Evolutionary conservation across 2,888 invertebrate genomes (phyloP), one percentile per base, ranked within the genome.

Genomic region (Phalangium opilio): DNA sequence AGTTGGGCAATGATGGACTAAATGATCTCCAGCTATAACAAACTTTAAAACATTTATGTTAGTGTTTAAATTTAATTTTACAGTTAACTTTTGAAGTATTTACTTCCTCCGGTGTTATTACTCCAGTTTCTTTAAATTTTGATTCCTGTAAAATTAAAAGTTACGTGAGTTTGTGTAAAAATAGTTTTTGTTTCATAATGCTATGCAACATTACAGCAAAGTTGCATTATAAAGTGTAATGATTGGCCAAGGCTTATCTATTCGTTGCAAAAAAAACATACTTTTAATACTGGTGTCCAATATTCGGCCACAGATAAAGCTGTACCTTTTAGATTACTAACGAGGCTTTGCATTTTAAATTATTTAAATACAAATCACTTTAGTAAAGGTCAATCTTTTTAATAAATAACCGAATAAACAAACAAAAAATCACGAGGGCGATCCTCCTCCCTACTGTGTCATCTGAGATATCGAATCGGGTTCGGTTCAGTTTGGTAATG

Each of bases 1-100:
- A 0, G 98, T 96, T 1, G 98, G 96, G 64, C 96, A 99, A 64
- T 96, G 95, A 68, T 98, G 95, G 0, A 96, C 95, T 47, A 99
- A 70, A 68, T 98, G 96, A 63, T 98, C 96, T 1, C 98, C 98
- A 17, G 98, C 96, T 3, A 84, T 89, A 3, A 98, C 87, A 75
- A 96, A 99, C 72, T 74, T 55, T 8, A 55, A 59, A 8, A 27
- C 8, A 27, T 27, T 27, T n/a, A n/a, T n/a, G n/a, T n/a, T n/a
- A n/a, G n/a, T n/a, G n/a, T n/a, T n/a, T n/a, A n/a, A 27, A 27
- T 27, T 27, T 27, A 27, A 27, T 27, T 27, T 7, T 8, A 7
- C 27, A 8, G 4, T 27, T 27, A 27, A 7, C 8, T 27, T 7
- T 27, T 8, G 8, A 27, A 27, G 27, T 27, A 46, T 54, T 54